Evolutionary conservation across 1,140 invertebrate species (phyloP), one percentile per base, ranked within the genome.

Genomic region (Leucophenga varia): DNA sequence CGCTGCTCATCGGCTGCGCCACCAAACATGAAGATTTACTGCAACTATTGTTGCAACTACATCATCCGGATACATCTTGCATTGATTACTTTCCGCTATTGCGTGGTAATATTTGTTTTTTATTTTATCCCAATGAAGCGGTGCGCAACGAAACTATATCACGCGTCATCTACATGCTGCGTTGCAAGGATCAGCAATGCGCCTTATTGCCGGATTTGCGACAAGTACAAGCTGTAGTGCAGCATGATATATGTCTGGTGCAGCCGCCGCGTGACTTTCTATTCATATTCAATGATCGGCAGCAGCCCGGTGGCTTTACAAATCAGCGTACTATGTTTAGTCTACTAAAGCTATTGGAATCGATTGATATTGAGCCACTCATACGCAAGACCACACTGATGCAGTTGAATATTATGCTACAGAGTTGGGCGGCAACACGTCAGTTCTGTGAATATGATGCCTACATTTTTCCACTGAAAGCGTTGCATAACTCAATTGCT

Each of bases 401-500:
- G n/a, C 71, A 74, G 38, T 20, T 74, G 2, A 74, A 74, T 52
- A 55, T 70, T 2, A 12, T 74, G 22, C 39, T 68, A 1, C 58
- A 57, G 3, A 64, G 65, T 28, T 64, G 63, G 61, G 21, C 55
- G 2, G 46, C 56, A 2, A 54, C 50, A 3, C 32, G 48, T 1
- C n/a, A 45, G 2, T 55, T 61, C 10, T 43, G 35, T 28, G 42
- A 25, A 0, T 41, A 30, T 3, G 50, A 53, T 0, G 52, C 40
- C 0, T 40, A 30, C 17, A 49, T 19, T 36, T 40, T 50, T 8
- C 31, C 55, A 8, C 3, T 67, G 5, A 43, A 58, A 20, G 42
- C 51, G 1, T 6, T 72, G 8, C 46, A 55, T 12, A 54, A 48
- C 37, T 48, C 54, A 0, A 16, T 72, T 8, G 17, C 38, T 0